A percentile compares a stretch with the other conserved stretches of the same genome.
Conservation (phyloP, 2,113 vertebrate genomes). For the Pantherophis guttatus region DNA sequence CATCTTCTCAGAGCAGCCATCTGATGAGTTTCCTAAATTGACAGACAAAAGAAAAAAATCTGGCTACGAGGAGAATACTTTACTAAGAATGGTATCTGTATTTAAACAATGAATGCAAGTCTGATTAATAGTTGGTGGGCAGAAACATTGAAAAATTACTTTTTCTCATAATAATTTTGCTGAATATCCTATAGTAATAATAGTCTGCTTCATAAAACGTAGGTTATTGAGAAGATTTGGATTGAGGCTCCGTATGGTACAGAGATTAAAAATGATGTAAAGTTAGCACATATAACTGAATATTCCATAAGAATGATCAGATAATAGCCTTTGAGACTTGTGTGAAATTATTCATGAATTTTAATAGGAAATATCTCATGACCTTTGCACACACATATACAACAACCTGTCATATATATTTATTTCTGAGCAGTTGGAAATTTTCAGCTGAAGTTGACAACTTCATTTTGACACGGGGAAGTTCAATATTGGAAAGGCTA, state of each 20-base stretch:
- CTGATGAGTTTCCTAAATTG: neutral
- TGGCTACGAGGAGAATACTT: neutral
- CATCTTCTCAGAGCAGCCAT: neutral
- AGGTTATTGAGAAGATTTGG: neutral
- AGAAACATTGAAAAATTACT: conserved; percentile 32
- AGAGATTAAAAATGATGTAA: neutral
- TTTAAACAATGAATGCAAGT: fast-evolving
- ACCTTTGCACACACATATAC: neutral
- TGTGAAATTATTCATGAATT: neutral
- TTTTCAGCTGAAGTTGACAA: neutral
- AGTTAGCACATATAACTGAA: neutral
- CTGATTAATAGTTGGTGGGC: neutral
- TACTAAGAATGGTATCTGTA: neutral
- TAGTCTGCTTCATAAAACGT: neutral
- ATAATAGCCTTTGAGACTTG: neutral
- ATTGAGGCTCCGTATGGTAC: neutral
- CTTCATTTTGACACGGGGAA: neutral
- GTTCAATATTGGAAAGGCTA: neutral
- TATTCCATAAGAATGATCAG: neutral
- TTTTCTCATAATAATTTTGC: neutral
- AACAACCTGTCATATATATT: neutral
- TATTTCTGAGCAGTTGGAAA: neutral
- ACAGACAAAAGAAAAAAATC: neutral
- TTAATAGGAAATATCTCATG: neutral
- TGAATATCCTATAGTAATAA: neutral